phyloP scores from a whole-genome alignment of 2,888 invertebrate genomes.

The Blomia tropicalis region DNA sequence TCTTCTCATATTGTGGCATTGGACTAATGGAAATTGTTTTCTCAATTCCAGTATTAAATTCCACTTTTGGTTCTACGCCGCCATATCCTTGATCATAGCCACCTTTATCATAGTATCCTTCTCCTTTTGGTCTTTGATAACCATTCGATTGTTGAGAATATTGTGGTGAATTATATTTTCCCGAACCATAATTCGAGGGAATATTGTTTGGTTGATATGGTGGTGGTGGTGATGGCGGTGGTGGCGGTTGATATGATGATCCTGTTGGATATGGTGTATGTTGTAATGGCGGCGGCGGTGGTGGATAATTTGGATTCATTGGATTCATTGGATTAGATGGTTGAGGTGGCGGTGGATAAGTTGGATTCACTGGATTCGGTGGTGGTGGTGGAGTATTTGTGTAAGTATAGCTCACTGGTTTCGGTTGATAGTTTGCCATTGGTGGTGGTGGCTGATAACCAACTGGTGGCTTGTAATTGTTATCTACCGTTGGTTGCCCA shows the following conservation, averaged over 20 bases:
- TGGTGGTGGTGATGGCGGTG: background rate
- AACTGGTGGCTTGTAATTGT: background rate
- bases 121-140: background rate
- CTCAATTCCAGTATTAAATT: no score
- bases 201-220: background rate
- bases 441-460: background rate
- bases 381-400: background rate
- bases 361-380: background rate
- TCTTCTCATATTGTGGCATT: background rate
- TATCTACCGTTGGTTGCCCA: conserved; percentile 1
- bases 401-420: conserved; percentile 7
- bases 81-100: background rate
- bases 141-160: background rate
- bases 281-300: background rate
- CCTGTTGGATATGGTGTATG: background rate
- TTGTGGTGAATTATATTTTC: background rate
- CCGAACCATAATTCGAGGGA: background rate
- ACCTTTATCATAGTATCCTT: no score
- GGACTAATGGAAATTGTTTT: background rate
- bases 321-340: background rate
- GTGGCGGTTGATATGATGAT: background rate
- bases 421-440: background rate
- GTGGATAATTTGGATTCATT: background rate
- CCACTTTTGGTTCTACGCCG: background rate
- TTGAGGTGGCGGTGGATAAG: background rate